Evolutionary conservation across 1,140 invertebrate species (phyloP).

Genomic region (Frieseomelitta varia): DNA sequence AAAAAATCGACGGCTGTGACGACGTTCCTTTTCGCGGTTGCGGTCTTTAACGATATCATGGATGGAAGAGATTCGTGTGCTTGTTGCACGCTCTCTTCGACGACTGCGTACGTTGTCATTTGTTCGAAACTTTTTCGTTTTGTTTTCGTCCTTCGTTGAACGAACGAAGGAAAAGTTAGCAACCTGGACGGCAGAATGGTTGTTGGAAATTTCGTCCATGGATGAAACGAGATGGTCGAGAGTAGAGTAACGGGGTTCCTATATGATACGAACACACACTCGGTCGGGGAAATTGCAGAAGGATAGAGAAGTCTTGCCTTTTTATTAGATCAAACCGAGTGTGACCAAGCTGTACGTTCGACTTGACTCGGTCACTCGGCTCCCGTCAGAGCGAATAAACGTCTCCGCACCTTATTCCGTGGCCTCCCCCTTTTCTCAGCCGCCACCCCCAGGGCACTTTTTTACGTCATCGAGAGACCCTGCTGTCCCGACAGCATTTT

Average conservation of each 20-base stretch:
- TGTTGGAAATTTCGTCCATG: background rate
- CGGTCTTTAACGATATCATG: background rate
- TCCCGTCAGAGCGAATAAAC: constrained; percentile 78
- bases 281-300: constrained; percentile 54
- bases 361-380: constrained; percentile 79
- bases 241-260: background rate
- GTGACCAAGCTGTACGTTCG: constrained; percentile 75
- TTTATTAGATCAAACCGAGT: constrained; percentile 78
- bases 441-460: constrained; percentile 71
- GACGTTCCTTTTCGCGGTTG: constrained; percentile 6
- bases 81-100: background rate
- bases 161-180: too few species aligned
- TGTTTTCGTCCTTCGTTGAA: background rate
- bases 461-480: constrained; percentile 74
- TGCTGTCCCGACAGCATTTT: constrained; percentile 72
- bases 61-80: background rate
- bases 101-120: background rate
- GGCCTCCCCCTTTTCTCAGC: constrained; percentile 52
- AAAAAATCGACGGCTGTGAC: constrained; percentile 54
- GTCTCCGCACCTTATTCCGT: constrained; percentile 74
- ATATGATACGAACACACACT: background rate
- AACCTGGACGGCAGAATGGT: too few species aligned
- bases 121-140: background rate
- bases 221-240: background rate
- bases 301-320: constrained; percentile 61